Percentiles rank a stretch among this genome's conserved stretches.
These are phyloP conservation scores for Leptoteleia sp. DNA, from an alignment of 1,140 invertebrate genomes.

Conservation along the genomic window DNA sequence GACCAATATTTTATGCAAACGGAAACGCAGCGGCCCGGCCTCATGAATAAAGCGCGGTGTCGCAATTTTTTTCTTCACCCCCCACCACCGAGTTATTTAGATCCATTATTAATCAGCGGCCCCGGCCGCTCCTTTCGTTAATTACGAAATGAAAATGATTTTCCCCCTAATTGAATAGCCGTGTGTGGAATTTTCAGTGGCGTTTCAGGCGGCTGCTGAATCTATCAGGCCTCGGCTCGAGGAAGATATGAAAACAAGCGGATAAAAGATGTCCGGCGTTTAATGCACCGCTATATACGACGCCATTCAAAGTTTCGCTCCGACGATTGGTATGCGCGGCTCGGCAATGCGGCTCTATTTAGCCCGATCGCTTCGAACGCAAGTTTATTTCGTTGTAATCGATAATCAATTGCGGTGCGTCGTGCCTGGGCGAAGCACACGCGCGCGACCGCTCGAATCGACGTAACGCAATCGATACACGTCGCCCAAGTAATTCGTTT, in stretches of 20 bases:
- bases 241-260: slow-evolving; percentile 58
- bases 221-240: slow-evolving; percentile 26
- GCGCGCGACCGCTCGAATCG: slow-evolving; percentile 53
- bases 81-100: slow-evolving; percentile 24
- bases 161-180: slow-evolving; percentile 51
- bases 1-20: slow-evolving; percentile 22
- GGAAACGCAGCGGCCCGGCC: slow-evolving; percentile 3
- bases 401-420: slow-evolving; percentile 58
- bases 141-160: slow-evolving; percentile 52
- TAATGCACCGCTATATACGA: slow-evolving; percentile 61
- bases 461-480: slow-evolving; percentile 55
- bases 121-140: slow-evolving; percentile 32
- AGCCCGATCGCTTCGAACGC: slow-evolving; percentile 46
- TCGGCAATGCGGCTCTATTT: slow-evolving; percentile 55
- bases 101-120: slow-evolving; percentile 34
- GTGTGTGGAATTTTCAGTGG: slow-evolving; percentile 43
- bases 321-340: slow-evolving; percentile 44
- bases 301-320: slow-evolving; percentile 58
- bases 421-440: slow-evolving; percentile 51
- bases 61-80: slow-evolving; percentile 2
- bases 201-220: slow-evolving; percentile 37
- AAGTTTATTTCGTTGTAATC: slow-evolving; percentile 63
- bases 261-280: slow-evolving; percentile 41
- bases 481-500: slow-evolving; percentile 47
- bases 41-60: slow-evolving; percentile 31